phyloP scores from a whole-genome alignment of 2,888 invertebrate species.

The Hypselothyrea guttata region DNA sequence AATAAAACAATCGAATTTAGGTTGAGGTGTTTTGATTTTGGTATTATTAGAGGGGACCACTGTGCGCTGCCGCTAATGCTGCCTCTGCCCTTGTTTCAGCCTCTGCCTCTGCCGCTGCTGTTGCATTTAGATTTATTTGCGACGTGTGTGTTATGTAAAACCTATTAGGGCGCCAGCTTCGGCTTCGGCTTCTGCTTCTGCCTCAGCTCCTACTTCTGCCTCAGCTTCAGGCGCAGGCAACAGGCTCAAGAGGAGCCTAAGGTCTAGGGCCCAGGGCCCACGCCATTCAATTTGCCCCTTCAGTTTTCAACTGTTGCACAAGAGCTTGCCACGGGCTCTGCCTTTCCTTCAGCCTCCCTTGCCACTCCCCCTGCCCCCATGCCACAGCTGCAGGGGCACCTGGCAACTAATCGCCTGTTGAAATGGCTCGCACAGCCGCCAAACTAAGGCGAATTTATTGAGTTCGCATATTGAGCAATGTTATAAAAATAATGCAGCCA shows the following conservation, averaged over 20 bases:
- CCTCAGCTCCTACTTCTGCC: conserved; percentile 3
- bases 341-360: too few species aligned
- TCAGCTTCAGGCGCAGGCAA: conserved; percentile 12
- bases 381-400: conserved; percentile 27
- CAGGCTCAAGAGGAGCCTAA: conserved; percentile 23
- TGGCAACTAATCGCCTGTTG: conserved; percentile 74
- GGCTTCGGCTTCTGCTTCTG: conserved; percentile 15
- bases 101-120: conserved; percentile 34
- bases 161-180: conserved; percentile 62
- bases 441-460: conserved; percentile 70
- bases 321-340: conserved; percentile 17
- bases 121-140: conserved; percentile 77
- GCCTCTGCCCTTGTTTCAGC: conserved; percentile 21
- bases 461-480: conserved; percentile 73
- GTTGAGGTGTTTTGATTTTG: too few species aligned
- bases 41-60: too few species aligned
- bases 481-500: conserved; percentile 66
- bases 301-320: conserved; percentile 65
- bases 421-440: conserved; percentile 58
- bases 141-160: conserved; percentile 69
- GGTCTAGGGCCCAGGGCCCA: not conserved
- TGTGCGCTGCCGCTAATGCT: too few species aligned
- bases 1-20: too few species aligned
- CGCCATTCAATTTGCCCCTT: conserved; percentile 47
- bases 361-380: not conserved